Conservation (phyloP, 2,888 invertebrate genomes). For the Aspidiotus rigidus region DNA sequence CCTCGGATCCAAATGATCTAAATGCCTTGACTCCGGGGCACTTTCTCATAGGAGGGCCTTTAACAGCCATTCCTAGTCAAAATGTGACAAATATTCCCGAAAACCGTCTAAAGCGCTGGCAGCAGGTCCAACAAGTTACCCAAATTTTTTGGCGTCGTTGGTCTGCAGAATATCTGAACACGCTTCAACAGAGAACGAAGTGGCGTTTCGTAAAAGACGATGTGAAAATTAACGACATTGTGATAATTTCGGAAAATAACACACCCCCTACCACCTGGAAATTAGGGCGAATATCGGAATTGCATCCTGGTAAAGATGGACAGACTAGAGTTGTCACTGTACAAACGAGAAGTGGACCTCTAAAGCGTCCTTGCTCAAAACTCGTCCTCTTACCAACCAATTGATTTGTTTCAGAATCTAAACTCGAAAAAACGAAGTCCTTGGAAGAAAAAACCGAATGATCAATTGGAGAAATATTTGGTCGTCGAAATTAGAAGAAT, state of each 20-base stretch:
- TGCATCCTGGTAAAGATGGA: conserved; percentile 39
- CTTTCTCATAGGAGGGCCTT: conserved; percentile 38
- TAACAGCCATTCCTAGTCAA: conserved; percentile 34
- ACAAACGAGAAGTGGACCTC: conserved; percentile 31
- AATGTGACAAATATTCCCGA: conserved; percentile 27
- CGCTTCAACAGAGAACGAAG: conserved; percentile 34
- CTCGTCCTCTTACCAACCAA: not conserved
- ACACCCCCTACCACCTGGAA: conserved; percentile 39
- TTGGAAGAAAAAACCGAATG: no score
- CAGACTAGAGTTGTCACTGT: conserved; percentile 38
- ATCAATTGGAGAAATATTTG: no score
- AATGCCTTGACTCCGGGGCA: conserved; percentile 39
- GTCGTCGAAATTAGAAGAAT: no score
- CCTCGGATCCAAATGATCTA: conserved; percentile 37
- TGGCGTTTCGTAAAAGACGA: conserved; percentile 8
- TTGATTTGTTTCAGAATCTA: no score
- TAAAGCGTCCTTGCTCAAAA: not conserved
- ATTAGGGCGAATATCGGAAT: conserved; percentile 37
- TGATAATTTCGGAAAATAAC: conserved; percentile 39
- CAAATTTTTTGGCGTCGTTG: conserved; percentile 38
- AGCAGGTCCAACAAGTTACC: conserved; percentile 33
- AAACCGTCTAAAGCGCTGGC: conserved; percentile 35
- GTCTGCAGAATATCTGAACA: conserved; percentile 37
- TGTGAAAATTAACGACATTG: conserved; percentile 34
- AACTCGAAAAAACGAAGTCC: no score